phyloP scores from a whole-genome alignment of 2,888 invertebrate genomes.

The Drosophila merina region DNA sequence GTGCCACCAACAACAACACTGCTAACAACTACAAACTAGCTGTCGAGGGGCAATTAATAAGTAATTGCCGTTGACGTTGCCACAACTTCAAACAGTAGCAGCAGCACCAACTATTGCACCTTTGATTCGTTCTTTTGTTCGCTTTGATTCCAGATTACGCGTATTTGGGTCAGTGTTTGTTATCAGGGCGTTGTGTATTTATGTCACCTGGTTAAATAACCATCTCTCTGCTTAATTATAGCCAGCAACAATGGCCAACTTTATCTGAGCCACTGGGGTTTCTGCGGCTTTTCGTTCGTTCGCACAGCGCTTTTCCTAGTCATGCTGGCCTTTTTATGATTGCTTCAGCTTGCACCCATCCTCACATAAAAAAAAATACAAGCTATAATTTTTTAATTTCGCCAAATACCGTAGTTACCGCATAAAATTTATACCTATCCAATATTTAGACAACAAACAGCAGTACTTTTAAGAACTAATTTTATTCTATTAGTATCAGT shows the following conservation, averaged over 20 bases:
- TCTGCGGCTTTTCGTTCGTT: slow-evolving; percentile 57
- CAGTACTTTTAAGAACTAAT: too few relatives aligned
- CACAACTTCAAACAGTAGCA: slow-evolving; percentile 35
- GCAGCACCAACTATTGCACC: slow-evolving; percentile 55
- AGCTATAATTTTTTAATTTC: background rate
- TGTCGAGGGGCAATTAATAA: slow-evolving; percentile 67
- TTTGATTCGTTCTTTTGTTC: slow-evolving; percentile 55
- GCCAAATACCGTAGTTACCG: background rate
- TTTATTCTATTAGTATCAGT: background rate
- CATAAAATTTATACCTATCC: background rate
- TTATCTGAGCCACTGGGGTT: slow-evolving; percentile 42
- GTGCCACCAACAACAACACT: slow-evolving; percentile 27
- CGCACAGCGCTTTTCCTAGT: slow-evolving; percentile 67
- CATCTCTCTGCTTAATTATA: slow-evolving; percentile 62
- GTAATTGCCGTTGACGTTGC: slow-evolving; percentile 67
- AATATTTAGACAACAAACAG: background rate
- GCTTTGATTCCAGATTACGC: slow-evolving; percentile 20
- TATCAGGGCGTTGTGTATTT: slow-evolving; percentile 49
- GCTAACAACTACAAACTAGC: slow-evolving; percentile 33
- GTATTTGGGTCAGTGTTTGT: slow-evolving; percentile 62
- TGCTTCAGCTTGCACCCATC: slow-evolving; percentile 57
- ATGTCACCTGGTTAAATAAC: slow-evolving; percentile 77
- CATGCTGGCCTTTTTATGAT: slow-evolving; percentile 72
- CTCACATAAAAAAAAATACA: slow-evolving; percentile 13
- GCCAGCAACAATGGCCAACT: slow-evolving; percentile 58